Percentiles rank a stretch among this genome's conserved stretches.
phyloP scores from a whole-genome alignment of 2,797 vertebrate species.

The Gymnocypris eckloni region DNA sequence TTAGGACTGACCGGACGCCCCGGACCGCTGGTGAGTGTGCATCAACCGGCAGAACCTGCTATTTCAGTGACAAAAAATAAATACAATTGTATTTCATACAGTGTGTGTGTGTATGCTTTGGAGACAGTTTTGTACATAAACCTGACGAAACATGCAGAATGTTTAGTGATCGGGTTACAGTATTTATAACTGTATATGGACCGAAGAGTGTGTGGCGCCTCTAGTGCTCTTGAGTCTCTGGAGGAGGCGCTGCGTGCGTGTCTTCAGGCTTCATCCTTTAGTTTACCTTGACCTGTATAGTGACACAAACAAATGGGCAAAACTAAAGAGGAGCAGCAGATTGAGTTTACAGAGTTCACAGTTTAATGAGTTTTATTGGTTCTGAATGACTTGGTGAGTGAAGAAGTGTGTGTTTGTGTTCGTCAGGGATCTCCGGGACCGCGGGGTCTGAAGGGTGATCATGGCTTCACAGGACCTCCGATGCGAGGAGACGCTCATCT shows the following conservation, averaged over 20 bases:
- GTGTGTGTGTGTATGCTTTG: background rate
- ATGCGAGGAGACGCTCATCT: conserved; percentile 68
- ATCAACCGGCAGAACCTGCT: too few species aligned
- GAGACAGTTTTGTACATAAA: background rate
- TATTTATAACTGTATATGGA: background rate
- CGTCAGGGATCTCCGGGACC: conserved; percentile 84
- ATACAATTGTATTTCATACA: background rate
- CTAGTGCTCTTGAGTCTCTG: background rate
- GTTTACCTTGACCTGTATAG: background rate
- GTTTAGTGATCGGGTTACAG: background rate
- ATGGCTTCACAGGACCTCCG: conserved; percentile 86
- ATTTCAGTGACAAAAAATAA: background rate
- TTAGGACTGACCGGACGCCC: conserved; percentile 90
- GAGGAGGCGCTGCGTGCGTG: background rate
- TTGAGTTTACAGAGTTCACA: background rate
- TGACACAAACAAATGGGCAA: background rate
- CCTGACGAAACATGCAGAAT: background rate
- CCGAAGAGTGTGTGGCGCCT: background rate
- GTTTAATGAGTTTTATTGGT: too few species aligned
- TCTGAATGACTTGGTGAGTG: background rate
- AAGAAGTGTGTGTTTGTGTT: conserved; percentile 16
- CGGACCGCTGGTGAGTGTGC: conserved; percentile 86
- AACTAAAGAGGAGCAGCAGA: background rate
- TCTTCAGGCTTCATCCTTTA: background rate
- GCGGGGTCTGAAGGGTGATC: conserved; percentile 86